Conservation (phyloP, 2,113 vertebrate genomes). For the Hemibagrus wyckioides region DNA sequence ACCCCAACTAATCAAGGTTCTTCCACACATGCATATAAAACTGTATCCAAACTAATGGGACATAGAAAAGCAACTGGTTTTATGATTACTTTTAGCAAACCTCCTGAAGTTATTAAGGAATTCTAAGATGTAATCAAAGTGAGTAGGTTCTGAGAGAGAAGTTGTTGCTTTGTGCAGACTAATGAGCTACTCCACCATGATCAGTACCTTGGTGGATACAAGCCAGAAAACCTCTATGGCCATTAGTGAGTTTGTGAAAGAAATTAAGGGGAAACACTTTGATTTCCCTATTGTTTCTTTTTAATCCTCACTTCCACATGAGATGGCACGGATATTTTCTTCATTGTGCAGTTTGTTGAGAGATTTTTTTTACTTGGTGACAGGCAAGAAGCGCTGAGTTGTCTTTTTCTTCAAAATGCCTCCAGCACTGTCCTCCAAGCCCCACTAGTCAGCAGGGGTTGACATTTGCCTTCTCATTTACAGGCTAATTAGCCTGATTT, state of each 20-base stretch:
- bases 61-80: background rate
- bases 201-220: constrained; percentile 66
- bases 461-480: constrained; percentile 74
- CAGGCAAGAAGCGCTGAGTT: constrained; percentile 40
- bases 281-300: constrained; percentile 18
- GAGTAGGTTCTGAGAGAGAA: constrained; percentile 47
- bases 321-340: background rate
- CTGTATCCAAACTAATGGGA: constrained; percentile 13
- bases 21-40: constrained; percentile 18
- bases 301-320: background rate
- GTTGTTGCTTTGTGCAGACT: constrained; percentile 31
- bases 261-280: constrained; percentile 65
- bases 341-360: background rate
- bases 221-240: constrained; percentile 73
- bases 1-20: background rate
- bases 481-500: constrained; percentile 71
- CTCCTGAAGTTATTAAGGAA: background rate
- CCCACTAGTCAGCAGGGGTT: constrained; percentile 61
- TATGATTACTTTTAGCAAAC: background rate
- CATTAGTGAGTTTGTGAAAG: constrained; percentile 68
- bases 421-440: constrained; percentile 44
- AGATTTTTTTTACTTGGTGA: constrained; percentile 7
- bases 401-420: constrained; percentile 39
- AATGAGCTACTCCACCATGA: constrained; percentile 58
- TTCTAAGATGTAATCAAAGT: constrained; percentile 55